Percentiles rank a stretch among this genome's conserved stretches.
phyloP scores from a whole-genome alignment of 1,140 invertebrate genomes.

The Ostrea edulis region DNA sequence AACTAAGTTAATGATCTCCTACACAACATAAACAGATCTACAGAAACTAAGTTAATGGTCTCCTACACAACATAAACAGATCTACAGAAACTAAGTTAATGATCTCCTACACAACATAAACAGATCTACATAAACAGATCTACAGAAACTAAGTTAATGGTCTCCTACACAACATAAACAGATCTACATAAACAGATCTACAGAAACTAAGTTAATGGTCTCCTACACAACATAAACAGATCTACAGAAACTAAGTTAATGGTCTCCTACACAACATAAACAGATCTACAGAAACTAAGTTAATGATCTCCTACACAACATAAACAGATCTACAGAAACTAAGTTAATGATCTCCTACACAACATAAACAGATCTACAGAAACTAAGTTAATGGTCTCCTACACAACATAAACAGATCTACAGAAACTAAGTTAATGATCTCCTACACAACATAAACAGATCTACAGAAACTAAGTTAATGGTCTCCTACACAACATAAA shows the following conservation, averaged over 20 bases:
- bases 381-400: background rate
- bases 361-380: background rate
- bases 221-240: background rate
- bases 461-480: too few species aligned
- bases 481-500: background rate
- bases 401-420: background rate
- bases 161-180: background rate
- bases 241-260: too few species aligned
- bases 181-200: background rate
- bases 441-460: background rate
- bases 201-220: background rate
- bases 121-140: background rate
- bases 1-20: background rate
- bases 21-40: background rate
- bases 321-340: background rate
- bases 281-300: too few species aligned
- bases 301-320: slow-evolving; percentile 25
- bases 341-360: slow-evolving; percentile 1
- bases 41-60: background rate
- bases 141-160: too few species aligned
- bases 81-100: too few species aligned
- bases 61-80: background rate
- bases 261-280: slow-evolving; percentile 13
- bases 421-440: background rate
- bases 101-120: background rate